Base-by-base conservation (phyloP, 1,140 invertebrate species). In the Aphidius gifuensis region DNA sequence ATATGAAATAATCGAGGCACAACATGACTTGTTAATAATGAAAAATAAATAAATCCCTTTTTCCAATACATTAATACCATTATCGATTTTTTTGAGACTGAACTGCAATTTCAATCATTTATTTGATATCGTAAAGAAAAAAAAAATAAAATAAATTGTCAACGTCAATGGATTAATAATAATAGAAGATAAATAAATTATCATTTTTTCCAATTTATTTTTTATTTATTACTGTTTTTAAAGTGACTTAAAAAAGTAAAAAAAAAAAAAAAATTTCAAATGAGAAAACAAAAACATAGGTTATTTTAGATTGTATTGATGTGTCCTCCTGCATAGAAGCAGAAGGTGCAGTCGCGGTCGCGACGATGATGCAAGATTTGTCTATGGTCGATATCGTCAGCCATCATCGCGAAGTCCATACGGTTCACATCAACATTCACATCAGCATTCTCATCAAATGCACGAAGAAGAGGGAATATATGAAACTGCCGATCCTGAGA, bases 381-480 rank as follows among this genome's bases (percentile, higher is more conserved):
- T 90, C 69, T 93, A 92, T 80, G 87, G 88, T 69, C 85, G 91
- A 68, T 93, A 91, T 78, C 84, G 91, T 69, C 89, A 90, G 69
- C 89, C 90, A 64, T 82, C 86, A 67, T 83, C 85, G 65, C 85
- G 87, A 71, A 85, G 88, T 74, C 77, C 79, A 66, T 80, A 79
- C 65, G 74, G 74, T 64, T 74, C 80, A 43, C 82, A 83, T 69
- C 81, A 82, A 62, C 82, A 81, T 71, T 75, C 75, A 62, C 82
- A 81, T 72, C 82, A 83, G 67, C 80, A 79, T 70, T 70, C 72
- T 64, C 77, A 76, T 70, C 81, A 85, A 80, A 86, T 86, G 71
- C 87, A 87, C 69, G 90, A 90, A 69, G 91, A 92, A 67, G 91
- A 92, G 78, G 88, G 90, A 74, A 90, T 92, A 68, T 92, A 92